phyloP scores from a whole-genome alignment of 2,797 vertebrate species.

The Petrocephalus schoutedeni region DNA sequence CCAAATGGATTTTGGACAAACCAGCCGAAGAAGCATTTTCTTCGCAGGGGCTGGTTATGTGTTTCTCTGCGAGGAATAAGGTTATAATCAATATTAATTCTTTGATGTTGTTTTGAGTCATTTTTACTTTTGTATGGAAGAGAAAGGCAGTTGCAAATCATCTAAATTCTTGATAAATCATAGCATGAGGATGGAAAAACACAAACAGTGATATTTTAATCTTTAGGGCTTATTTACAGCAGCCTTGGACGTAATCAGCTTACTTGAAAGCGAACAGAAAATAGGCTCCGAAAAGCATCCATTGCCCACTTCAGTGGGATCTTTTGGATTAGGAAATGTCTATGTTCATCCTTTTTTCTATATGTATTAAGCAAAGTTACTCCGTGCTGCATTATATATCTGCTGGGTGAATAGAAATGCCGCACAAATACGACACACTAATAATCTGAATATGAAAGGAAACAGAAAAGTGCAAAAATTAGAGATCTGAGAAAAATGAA shows the following conservation, averaged over 20 bases:
- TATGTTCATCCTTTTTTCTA: not conserved
- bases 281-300: not conserved
- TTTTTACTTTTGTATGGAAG: not conserved
- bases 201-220: not conserved
- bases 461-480: not conserved
- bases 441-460: not conserved
- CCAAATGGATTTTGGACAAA: not conserved
- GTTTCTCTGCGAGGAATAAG: not conserved
- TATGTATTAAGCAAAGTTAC: not conserved
- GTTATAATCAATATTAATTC: not conserved
- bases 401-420: not conserved
- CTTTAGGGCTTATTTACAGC: slow-evolving; percentile 8
- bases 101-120: not conserved
- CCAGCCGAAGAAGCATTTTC: not conserved
- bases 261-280: not conserved
- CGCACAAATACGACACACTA: not conserved
- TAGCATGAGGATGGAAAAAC: not conserved
- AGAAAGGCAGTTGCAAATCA: not conserved
- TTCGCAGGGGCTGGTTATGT: not conserved
- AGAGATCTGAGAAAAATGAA: not conserved
- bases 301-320: not conserved
- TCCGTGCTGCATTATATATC: not conserved
- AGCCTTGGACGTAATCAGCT: slow-evolving; percentile 19
- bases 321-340: not conserved
- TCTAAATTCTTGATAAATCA: not conserved